These are phyloP conservation scores for Caenorhabditis sulstoni DNA, from an alignment of 2,888 invertebrate genomes.

Conservation along the genomic window DNA sequence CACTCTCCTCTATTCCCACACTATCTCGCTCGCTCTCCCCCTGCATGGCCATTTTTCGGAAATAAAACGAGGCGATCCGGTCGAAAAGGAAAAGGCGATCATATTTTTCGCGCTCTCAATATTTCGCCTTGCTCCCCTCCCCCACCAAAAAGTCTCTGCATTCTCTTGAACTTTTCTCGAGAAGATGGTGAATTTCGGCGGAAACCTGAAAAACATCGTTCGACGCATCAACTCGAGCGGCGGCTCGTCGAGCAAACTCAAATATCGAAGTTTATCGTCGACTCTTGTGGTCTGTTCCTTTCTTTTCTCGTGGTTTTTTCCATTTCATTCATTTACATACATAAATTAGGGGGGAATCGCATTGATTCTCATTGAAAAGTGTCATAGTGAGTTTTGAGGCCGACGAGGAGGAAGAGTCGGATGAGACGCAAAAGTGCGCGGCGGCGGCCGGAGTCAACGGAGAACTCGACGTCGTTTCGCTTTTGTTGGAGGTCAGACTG, in stretches of 20 bases:
- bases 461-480: conserved; percentile 71
- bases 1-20: conserved; percentile 6
- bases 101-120: conserved; percentile 13
- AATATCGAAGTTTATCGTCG: conserved; percentile 47
- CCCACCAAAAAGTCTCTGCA: too few relatives aligned
- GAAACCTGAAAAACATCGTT: conserved; percentile 41
- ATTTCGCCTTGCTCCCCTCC: too few relatives aligned
- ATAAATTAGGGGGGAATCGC: too few relatives aligned
- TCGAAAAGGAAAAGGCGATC: conserved; percentile 29
- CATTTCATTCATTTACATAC: too few relatives aligned
- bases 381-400: conserved; percentile 9
- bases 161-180: too few relatives aligned
- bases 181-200: conserved; percentile 39
- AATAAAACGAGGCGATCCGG: conserved; percentile 48
- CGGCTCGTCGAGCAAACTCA: conserved; percentile 16
- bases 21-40: conserved; percentile 4
- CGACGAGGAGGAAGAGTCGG: conserved; percentile 27
- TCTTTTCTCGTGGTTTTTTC: too few relatives aligned
- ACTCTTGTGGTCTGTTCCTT: conserved; percentile 43
- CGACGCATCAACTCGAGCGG: conserved; percentile 37
- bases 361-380: too few relatives aligned
- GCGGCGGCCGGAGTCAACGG: not conserved
- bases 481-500: conserved; percentile 73
- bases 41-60: conserved; percentile 41
- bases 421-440: conserved; percentile 23